phyloP scores from a whole-genome alignment of 2,888 invertebrate genomes.

The Teinopalpus imperialis region DNA sequence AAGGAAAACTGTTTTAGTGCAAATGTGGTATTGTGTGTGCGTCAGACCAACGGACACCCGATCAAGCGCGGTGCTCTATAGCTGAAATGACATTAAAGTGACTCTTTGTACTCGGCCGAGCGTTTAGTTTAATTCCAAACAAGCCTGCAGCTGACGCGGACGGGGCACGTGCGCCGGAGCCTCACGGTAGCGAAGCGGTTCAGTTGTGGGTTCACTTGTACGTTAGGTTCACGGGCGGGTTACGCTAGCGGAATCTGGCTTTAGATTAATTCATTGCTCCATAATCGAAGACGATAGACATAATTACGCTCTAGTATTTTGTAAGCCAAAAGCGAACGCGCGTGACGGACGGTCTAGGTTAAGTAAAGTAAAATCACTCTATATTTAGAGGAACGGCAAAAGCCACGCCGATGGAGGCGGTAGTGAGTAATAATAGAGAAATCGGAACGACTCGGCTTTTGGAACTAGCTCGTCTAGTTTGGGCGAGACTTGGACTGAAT shows the following conservation, averaged over 20 bases:
- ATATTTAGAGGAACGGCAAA: conserved; percentile 28
- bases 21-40: conserved; percentile 4
- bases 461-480: conserved; percentile 34
- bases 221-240: conserved; percentile 23
- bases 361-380: conserved; percentile 37
- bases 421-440: conserved; percentile 34
- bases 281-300: conserved; percentile 32
- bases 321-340: conserved; percentile 30
- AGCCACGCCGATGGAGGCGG: conserved; percentile 29
- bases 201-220: conserved; percentile 32
- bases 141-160: conserved; percentile 15
- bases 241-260: conserved; percentile 29
- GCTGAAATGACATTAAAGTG: conserved; percentile 30
- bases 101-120: conserved; percentile 33
- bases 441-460: conserved; percentile 33
- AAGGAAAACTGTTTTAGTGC: conserved; percentile 13
- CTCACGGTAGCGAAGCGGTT: conserved; percentile 15
- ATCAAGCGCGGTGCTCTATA: conserved; percentile 7
- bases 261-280: conserved; percentile 34
- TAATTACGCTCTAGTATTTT: conserved; percentile 34
- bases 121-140: conserved; percentile 31
- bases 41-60: conserved; percentile 9
- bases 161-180: conserved; percentile 5
- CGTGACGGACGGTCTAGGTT: conserved; percentile 34
- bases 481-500: conserved; percentile 55